Evolutionary conservation across 2,797 vertebrate species (phyloP), one percentile per base, ranked within the genome.

Genomic region (Dendrocincla tyrannina): DNA sequence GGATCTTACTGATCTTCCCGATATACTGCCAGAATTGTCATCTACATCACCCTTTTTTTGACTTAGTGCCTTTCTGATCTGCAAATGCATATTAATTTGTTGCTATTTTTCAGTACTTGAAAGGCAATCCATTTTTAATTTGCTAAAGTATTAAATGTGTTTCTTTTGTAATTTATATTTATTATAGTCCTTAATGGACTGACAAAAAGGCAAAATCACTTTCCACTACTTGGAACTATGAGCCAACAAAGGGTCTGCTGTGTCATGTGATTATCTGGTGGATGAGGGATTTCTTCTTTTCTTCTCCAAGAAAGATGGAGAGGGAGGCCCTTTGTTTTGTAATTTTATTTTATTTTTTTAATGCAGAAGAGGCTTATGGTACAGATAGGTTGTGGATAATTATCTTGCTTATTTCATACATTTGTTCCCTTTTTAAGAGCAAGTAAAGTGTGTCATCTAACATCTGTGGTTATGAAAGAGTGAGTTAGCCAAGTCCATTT

Each of bases 91-190:
- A 23, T 70, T 86, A 93, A 84, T 82, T 81, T 88, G 55, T 76
- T 94, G 59, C 87, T 88, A 18, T 24, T 84, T 88, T 90, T 86
- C 79, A 70, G 47, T 70, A 66, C 63, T 85, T 94, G 89, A 88
- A 92, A 91, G 63, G 50, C 85, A 91, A 79, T 81, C 76, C 25
- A 55, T 95, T 94, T 93, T 86, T 86, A 86, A 88, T 92, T 89
- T 93, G n/a, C 82, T 64, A 2, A 69, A 91, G 44, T 81, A 91
- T 86, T 84, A 90, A 86, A 73, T 88, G 62, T 74, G 44, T 86
- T 96, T 92, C 52, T 78, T 2, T 81, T 84, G 63, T 78, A 91
- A 84, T 93, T 95, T 85, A 46, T 91, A 81, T 95, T 95, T 94
- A 91, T 95, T 92, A 81, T 9, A 55, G 32, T 82, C 77, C 73